A percentile compares a stretch with the other conserved stretches of the same genome.
Evolutionary conservation across 2,888 invertebrate species (phyloP).

Genomic region (Camptogramma bilineatum): DNA sequence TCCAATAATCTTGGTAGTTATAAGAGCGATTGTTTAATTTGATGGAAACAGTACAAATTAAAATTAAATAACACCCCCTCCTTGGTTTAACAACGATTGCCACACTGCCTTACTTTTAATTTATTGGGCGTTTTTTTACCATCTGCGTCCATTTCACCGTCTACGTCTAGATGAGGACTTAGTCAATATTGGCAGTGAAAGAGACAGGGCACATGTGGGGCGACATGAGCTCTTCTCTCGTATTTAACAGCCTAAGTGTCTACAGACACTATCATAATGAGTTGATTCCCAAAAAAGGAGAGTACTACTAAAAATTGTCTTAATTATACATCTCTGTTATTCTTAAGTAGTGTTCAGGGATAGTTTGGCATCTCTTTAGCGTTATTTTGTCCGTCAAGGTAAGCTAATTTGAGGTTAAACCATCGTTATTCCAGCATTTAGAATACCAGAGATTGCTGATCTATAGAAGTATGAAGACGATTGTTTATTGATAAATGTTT

Average conservation of each 20-base stretch:
- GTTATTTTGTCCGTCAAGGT: too few species aligned
- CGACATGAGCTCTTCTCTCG: neutral
- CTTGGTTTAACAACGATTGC: slow-evolving; percentile 3
- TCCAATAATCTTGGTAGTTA: neutral
- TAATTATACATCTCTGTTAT: too few species aligned
- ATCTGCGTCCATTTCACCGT: neutral
- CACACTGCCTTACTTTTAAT: neutral
- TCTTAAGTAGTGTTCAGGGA: too few species aligned
- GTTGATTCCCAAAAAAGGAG: too few species aligned
- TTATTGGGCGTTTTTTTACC: neutral
- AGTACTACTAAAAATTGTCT: too few species aligned
- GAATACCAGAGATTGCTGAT: too few species aligned
- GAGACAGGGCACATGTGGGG: neutral
- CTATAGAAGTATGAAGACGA: neutral
- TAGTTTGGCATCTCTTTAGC: too few species aligned
- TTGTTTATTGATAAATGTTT: neutral
- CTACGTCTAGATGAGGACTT: neutral
- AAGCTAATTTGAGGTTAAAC: too few species aligned
- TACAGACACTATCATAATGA: neutral
- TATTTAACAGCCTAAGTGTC: neutral
- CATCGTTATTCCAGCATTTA: too few species aligned
- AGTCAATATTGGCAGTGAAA: neutral
- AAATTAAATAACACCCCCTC: neutral
- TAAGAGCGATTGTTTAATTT: slow-evolving; percentile 10
- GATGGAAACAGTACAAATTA: slow-evolving; percentile 21